A percentile compares a stretch with the other conserved stretches of the same genome.
Conservation (phyloP, 2,113 vertebrate species). For the Hydrolagus affinis region DNA sequence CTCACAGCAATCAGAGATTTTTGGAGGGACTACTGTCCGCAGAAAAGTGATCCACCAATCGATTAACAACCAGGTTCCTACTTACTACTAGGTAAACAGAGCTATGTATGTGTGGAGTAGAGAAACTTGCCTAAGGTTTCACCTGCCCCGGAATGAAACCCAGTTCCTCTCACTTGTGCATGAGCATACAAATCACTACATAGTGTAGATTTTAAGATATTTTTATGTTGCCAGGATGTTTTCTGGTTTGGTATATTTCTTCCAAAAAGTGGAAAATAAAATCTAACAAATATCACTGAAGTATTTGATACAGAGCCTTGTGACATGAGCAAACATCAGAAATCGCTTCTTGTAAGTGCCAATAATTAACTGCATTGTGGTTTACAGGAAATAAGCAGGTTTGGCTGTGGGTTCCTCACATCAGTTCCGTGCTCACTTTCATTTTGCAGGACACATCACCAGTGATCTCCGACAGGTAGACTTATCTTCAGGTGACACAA, state of each 20-base stretch:
- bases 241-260: neutral
- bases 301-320: neutral
- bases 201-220: neutral
- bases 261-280: neutral
- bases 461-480: neutral
- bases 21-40: too few relatives aligned
- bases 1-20: too few relatives aligned
- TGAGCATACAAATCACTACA: too few relatives aligned
- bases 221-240: neutral
- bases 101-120: too few relatives aligned
- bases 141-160: too few relatives aligned
- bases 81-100: too few relatives aligned
- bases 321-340: neutral
- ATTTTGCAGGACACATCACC: neutral
- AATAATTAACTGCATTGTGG: neutral
- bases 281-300: neutral
- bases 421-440: too few relatives aligned
- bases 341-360: neutral
- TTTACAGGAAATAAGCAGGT: neutral
- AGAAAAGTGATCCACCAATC: too few relatives aligned
- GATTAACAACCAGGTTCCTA: too few relatives aligned
- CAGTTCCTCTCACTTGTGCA: too few relatives aligned
- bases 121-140: too few relatives aligned
- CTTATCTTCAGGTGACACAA: too few relatives aligned
- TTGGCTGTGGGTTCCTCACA: neutral